phyloP scores from a whole-genome alignment of 1,140 invertebrate genomes.

The Cheumatopsyche charites region DNA sequence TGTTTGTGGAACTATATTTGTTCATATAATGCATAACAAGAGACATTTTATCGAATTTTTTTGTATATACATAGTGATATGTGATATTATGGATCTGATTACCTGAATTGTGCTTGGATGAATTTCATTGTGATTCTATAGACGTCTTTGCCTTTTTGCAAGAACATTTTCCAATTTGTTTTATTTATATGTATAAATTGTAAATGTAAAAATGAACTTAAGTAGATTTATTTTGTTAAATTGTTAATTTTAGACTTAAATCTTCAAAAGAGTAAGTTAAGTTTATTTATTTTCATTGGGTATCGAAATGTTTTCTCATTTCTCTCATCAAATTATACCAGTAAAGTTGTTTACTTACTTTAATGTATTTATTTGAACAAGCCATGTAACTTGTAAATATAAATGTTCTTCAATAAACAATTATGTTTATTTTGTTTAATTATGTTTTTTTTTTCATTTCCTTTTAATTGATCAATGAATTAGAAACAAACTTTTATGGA shows the following conservation, averaged over 20 bases:
- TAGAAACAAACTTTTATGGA: too few species aligned
- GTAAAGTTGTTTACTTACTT: not conserved
- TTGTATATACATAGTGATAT: not conserved
- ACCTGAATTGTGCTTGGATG: not conserved
- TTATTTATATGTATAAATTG: constrained; percentile 1
- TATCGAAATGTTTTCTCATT: not conserved
- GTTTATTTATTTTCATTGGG: constrained; percentile 11
- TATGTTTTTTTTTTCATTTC: not conserved
- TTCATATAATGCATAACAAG: not conserved
- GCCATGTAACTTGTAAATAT: constrained; percentile 1
- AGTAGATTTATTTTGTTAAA: not conserved
- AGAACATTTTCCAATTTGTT: not conserved
- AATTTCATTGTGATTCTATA: not conserved
- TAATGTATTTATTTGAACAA: not conserved
- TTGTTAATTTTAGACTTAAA: constrained; percentile 4
- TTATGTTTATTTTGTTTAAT: constrained; percentile 12
- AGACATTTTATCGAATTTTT: not conserved
- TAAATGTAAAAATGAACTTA: too few species aligned
- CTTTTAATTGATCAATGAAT: too few species aligned
- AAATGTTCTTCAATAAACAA: constrained; percentile 21
- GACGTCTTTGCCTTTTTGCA: constrained; percentile 1
- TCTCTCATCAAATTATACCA: not conserved
- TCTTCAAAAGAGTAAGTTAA: not conserved
- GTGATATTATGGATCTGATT: constrained; percentile 9
- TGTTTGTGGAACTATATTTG: too few species aligned